Percentiles rank a stretch among this genome's conserved stretches.
These are phyloP conservation scores for Xenus cinereus DNA, from an alignment of 2,113 vertebrate genomes.

Conservation along the genomic window DNA sequence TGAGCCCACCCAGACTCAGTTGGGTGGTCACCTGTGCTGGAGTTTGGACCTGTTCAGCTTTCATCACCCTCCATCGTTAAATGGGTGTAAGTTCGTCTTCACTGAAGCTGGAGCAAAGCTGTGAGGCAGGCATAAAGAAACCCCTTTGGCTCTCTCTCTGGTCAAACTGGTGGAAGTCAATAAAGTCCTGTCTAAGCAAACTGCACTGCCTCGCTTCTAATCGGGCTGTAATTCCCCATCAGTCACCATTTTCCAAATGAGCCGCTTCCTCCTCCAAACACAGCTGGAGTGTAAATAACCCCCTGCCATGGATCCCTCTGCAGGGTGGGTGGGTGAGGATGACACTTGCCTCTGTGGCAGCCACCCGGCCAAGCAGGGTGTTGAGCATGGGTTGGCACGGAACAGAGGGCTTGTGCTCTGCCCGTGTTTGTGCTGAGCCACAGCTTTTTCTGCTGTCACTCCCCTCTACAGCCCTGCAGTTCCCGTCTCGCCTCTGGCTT, in stretches of 20 bases:
- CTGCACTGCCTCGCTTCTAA: background rate
- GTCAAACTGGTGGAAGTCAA: background rate
- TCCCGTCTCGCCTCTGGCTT: background rate
- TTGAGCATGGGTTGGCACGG: fast-evolving
- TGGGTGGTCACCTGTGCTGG: background rate
- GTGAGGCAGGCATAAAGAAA: too few species aligned
- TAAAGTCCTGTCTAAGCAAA: background rate
- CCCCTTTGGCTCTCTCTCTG: background rate
- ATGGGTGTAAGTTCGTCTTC: background rate
- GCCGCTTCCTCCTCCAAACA: background rate
- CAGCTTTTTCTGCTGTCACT: background rate
- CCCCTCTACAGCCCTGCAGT: background rate
- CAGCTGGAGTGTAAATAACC: background rate
- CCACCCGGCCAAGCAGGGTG: fast-evolving
- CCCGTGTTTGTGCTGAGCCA: fast-evolving
- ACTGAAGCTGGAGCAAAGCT: background rate
- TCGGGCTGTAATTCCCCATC: background rate
- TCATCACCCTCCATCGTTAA: background rate
- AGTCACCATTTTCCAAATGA: background rate
- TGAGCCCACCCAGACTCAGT: background rate
- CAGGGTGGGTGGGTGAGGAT: background rate
- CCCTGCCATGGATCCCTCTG: fast-evolving
- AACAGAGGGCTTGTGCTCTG: background rate
- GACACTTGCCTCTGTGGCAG: background rate
- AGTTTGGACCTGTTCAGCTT: background rate